Evolutionary conservation across 1,140 invertebrate species (phyloP).

Genomic region (Ceratosolen solmsi): DNA sequence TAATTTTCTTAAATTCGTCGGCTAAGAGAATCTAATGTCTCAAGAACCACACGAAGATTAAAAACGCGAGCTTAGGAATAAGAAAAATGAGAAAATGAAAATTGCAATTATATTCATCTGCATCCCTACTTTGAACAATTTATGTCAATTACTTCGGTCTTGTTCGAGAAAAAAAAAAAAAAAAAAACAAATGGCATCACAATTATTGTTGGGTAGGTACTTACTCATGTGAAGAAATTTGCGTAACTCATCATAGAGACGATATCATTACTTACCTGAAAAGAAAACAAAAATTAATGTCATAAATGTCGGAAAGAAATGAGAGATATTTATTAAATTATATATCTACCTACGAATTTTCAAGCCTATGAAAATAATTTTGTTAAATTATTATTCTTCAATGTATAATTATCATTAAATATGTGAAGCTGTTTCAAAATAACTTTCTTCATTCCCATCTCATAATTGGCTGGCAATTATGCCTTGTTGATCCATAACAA

Average conservation of each 20-base stretch:
- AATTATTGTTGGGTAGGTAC: not conserved
- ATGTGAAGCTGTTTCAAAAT: not conserved
- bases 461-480: not conserved
- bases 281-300: conserved; percentile 8
- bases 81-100: not conserved
- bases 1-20: no score
- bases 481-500: not conserved
- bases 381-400: not conserved
- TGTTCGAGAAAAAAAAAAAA: no score
- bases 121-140: not conserved
- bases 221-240: not conserved
- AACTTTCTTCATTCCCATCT: not conserved
- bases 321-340: not conserved
- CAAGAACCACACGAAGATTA: no score
- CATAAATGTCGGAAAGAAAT: not conserved
- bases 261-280: conserved; percentile 37
- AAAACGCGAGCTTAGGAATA: no score
- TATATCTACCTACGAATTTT: not conserved
- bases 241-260: not conserved
- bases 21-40: no score
- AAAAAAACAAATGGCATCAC: not conserved
- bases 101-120: not conserved
- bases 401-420: not conserved
- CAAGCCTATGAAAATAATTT: not conserved
- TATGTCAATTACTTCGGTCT: not conserved